A percentile compares a stretch with the other conserved stretches of the same genome.
These are phyloP conservation scores for Hirudinaria manillensis DNA, from an alignment of 2,888 invertebrate species.

Conservation along the genomic window DNA sequence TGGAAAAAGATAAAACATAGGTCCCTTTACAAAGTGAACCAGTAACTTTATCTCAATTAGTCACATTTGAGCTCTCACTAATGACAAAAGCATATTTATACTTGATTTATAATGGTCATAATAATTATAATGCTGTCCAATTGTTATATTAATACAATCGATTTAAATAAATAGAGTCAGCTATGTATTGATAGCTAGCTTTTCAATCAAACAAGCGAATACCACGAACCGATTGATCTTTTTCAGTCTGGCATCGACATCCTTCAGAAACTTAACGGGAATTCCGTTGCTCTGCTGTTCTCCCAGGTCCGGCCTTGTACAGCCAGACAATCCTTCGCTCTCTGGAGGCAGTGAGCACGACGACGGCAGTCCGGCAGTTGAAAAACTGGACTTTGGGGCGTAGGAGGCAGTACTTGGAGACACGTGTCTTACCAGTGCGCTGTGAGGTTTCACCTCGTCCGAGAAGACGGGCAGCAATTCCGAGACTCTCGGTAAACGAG, in stretches of 20 bases:
- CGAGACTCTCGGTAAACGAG: background rate
- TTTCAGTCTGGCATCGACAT: conserved; percentile 48
- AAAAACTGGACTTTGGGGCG: conserved; percentile 46
- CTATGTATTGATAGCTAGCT: background rate
- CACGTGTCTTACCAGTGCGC: background rate
- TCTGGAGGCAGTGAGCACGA: conserved; percentile 16
- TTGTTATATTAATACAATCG: too few species aligned
- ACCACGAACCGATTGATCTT: background rate
- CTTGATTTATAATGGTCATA: too few species aligned
- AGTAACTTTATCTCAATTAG: too few species aligned
- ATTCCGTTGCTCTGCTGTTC: background rate
- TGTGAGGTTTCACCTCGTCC: too few species aligned
- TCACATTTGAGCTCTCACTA: too few species aligned
- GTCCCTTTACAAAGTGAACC: background rate
- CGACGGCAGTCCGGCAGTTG: conserved; percentile 10
- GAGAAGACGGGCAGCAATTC: too few species aligned
- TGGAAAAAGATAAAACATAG: conserved; percentile 41
- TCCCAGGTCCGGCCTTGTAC: background rate
- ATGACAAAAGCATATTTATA: too few species aligned
- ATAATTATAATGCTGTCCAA: too few species aligned
- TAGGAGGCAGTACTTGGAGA: conserved; percentile 45
- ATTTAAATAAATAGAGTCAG: too few species aligned
- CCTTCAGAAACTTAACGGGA: conserved; percentile 38
- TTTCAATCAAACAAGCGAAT: background rate
- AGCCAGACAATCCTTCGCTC: conserved; percentile 40